phyloP scores from a whole-genome alignment of 2,797 vertebrate genomes.

The Tapirus indicus region DNA sequence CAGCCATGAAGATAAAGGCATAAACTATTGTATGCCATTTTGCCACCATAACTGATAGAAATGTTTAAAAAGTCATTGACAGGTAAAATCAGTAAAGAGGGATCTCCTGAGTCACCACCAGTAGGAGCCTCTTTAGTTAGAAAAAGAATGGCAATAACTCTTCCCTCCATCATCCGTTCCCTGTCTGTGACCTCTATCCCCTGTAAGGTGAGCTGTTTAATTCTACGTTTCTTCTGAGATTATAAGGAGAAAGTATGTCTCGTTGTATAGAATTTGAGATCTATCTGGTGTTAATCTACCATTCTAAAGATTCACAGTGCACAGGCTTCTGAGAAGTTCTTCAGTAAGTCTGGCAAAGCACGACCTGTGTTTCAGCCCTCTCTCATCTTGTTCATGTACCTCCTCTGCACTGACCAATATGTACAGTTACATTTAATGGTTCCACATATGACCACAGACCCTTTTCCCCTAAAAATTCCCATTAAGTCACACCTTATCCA shows the following conservation, averaged over 20 bases:
- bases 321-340: background rate
- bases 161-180: background rate
- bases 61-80: conserved; percentile 42
- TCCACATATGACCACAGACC: background rate
- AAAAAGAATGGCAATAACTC: background rate
- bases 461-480: background rate
- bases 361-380: background rate
- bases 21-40: background rate
- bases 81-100: background rate
- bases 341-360: background rate
- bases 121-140: background rate
- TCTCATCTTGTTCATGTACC: background rate
- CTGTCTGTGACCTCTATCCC: background rate
- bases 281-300: background rate
- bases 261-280: background rate
- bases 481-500: background rate
- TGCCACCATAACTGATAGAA: background rate
- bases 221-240: background rate
- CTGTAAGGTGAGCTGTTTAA: background rate
- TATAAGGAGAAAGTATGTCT: background rate
- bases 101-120: background rate
- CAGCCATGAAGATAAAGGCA: background rate
- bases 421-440: background rate
- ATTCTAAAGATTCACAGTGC: background rate
- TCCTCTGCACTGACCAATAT: background rate